Evolutionary conservation across 2,888 invertebrate genomes (phyloP).

Genomic region (Archips crataeganus): DNA sequence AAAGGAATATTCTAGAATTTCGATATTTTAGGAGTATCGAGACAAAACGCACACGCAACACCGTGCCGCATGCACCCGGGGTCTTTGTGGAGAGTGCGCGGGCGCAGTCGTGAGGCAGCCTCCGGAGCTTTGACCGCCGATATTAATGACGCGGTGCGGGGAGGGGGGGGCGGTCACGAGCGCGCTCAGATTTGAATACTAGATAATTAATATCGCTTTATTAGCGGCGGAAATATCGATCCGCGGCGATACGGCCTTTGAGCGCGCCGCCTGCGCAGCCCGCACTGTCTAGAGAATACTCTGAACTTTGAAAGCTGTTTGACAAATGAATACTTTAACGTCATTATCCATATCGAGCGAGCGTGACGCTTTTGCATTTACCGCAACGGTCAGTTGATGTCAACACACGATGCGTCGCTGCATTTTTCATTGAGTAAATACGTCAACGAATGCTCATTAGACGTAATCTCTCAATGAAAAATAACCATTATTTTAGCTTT

Average conservation of each 20-base stretch:
- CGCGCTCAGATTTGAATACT: conserved; percentile 82
- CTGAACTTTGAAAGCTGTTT: background rate
- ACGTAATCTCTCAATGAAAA: too few relatives aligned
- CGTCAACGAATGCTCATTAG: background rate
- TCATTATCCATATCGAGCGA: background rate
- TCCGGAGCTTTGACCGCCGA: conserved; percentile 38
- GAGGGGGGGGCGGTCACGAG: conserved; percentile 65
- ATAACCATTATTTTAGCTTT: too few relatives aligned
- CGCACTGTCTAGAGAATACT: background rate
- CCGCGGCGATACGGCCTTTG: conserved; percentile 82
- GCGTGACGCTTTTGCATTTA: background rate
- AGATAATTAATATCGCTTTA: conserved; percentile 86
- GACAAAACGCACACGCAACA: background rate
- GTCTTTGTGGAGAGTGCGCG: conserved; percentile 1
- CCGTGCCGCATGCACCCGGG: background rate
- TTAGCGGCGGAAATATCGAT: conserved; percentile 81
- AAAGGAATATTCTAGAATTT: too few relatives aligned
- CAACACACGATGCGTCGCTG: too few relatives aligned
- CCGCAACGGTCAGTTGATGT: background rate
- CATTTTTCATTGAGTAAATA: too few relatives aligned
- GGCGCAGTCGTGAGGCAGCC: conserved; percentile 36
- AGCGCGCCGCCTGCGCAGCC: conserved; percentile 54
- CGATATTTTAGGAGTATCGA: background rate
- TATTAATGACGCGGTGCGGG: conserved; percentile 45
- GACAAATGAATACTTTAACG: background rate